Evolutionary conservation across 92 coral and sea anemone genomes (phyloP), one percentile per base, ranked within the genome.

Genomic region (Zoanthus sociatus): DNA sequence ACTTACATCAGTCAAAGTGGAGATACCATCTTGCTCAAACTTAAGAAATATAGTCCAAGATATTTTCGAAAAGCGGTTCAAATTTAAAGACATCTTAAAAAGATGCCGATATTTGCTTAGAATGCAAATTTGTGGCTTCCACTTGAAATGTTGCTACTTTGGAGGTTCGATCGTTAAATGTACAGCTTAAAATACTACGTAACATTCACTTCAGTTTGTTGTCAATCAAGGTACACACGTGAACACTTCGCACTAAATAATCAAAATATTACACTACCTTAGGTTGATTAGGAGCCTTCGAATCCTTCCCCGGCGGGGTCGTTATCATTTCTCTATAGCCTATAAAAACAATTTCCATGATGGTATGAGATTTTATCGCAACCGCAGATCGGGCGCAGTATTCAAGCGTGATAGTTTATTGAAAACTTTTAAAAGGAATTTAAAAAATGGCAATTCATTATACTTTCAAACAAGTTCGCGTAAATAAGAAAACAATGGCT

Each of bases 111-210:
- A 77, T 66, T 68, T 76, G 82, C 14, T 60, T 60, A 76, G 5
- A 66, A 81, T 81, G 85, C 85, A 81, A 81, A 81, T 81, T 81
- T 81, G 85, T 66, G 75, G 85, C 66, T 81, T 66, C 63, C 73
- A 66, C 75, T 66, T 32, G 45, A 66, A 81, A 33, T 68, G 18
- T 70, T 66, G 73, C 74, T 13, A 81, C 30, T 63, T 81, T 60
- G 47, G 85, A 18, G 76, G 74, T 81, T 66, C 14, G 75, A 66
- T 64, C 17, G 85, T 5, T 7, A 26, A 69, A 69, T 9, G 8
- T 32, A 12, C 13, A 45, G 33, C 54, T 77, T 58, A 55, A 77
- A 53, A 74, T 30, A 8, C 12, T 5, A 48, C 31, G 67, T 7
- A 31, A 16, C 33, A 11, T 44, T 77, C 48, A 11, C 9, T 55